A percentile compares a stretch with the other conserved stretches of the same genome.
These are phyloP conservation scores for Bettongia penicillata DNA, from an alignment of 2,113 vertebrate species.

Conservation along the genomic window DNA sequence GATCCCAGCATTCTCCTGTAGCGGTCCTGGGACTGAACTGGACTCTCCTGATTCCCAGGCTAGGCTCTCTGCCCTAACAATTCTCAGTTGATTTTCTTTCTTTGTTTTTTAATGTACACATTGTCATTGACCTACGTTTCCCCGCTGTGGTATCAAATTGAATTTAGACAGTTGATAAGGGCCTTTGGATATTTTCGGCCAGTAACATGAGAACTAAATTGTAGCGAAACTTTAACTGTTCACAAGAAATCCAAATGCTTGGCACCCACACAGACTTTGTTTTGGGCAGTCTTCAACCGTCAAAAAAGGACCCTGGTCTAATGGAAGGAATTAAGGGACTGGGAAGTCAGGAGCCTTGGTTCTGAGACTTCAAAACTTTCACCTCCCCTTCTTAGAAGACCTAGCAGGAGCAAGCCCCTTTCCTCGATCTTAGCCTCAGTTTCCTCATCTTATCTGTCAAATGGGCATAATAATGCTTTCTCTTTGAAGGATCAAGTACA, in stretches of 20 bases:
- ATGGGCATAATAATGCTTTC: not conserved
- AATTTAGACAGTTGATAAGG: not conserved
- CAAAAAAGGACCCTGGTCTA: not conserved
- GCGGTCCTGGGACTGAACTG: too few species aligned
- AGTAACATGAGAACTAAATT: not conserved
- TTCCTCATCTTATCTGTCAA: not conserved
- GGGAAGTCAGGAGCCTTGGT: too few species aligned
- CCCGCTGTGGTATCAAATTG: not conserved
- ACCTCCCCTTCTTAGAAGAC: not conserved
- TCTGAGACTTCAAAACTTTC: not conserved
- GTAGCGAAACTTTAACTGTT: not conserved
- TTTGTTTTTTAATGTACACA: not conserved
- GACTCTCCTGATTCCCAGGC: not conserved
- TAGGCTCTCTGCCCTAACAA: not conserved
- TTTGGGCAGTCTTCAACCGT: not conserved
- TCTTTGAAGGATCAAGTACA: not conserved
- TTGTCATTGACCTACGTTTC: not conserved
- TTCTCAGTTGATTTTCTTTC: not conserved
- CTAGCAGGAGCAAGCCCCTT: not conserved
- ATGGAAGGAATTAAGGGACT: not conserved
- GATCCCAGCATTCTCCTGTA: not conserved
- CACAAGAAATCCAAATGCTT: not conserved
- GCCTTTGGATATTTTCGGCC: not conserved
- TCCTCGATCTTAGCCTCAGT: not conserved
- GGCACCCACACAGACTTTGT: not conserved